A percentile compares a stretch with the other conserved stretches of the same genome.
These are phyloP conservation scores for Machaerirhynchus nigripectus DNA, from an alignment of 2,113 vertebrate species.

Conservation along the genomic window DNA sequence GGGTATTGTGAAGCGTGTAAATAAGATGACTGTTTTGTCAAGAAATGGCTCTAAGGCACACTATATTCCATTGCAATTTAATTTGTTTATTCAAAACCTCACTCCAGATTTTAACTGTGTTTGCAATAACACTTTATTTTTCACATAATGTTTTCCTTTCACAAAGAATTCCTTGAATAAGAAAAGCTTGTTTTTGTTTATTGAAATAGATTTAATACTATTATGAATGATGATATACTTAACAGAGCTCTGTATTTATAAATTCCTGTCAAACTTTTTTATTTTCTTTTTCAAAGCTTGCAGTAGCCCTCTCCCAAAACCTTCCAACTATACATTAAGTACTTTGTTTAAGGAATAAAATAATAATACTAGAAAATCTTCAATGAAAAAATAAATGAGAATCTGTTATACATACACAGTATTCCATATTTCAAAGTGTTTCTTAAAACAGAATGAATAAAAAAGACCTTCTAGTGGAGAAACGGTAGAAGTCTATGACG, in stretches of 20 bases:
- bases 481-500: not conserved
- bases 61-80: conserved; percentile 83
- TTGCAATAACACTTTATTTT: conserved; percentile 91
- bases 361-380: not conserved
- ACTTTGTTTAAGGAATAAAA: not conserved
- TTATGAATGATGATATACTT: conserved; percentile 77
- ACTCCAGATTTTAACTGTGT: conserved; percentile 90
- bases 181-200: conserved; percentile 80
- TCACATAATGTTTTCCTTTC: conserved; percentile 87
- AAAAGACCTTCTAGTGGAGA: not conserved
- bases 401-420: not conserved
- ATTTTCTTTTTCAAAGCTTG: conserved; percentile 26
- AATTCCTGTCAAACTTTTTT: conserved; percentile 75
- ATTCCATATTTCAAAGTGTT: not conserved
- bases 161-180: conserved; percentile 77
- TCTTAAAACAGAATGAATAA: not conserved
- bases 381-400: not conserved
- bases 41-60: conserved; percentile 88
- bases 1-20: conserved; percentile 99
- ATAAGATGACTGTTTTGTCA: conserved; percentile 99
- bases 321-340: not conserved
- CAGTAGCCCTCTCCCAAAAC: not conserved
- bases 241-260: conserved; percentile 72
- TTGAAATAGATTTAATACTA: conserved; percentile 81
- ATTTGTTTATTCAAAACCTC: conserved; percentile 88